Base-by-base conservation (phyloP, 2,888 invertebrate species). In the Odontothrips loti region DNA sequence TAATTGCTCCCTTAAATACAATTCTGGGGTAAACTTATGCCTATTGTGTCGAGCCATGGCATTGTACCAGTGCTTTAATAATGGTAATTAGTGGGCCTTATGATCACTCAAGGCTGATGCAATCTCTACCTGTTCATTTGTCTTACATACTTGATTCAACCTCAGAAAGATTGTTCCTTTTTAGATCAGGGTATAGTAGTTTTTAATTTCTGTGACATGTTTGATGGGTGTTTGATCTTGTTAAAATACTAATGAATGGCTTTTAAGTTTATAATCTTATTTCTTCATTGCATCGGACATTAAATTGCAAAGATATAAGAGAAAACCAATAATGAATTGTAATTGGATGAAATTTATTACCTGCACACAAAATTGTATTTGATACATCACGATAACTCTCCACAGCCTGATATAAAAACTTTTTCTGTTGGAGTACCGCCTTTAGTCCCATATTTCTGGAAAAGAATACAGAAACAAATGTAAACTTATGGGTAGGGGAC, bases 361-460 rank as follows among this genome's bases (percentile, higher is more conserved):
- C 51, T 2, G 10, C 20, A 20, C 12, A 51, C 20, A 51, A 51
- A 2, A 51, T 51, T 17, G 51, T 10, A 51, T 12, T 17, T 12
- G 51, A 81, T 34, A n/a, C 11, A 47, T 86, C 85, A 89, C 8
- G 88, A 87, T 81, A 96, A 90, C 91, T 96, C 96, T 79, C 96
- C 97, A 89, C 96, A 96, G 83, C 94, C 92, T 84, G 92, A 91
- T 85, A 97, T 94, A 8, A 90, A 90, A 81, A 96, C 91, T 89
- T 94, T 96, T 85, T 95, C 93, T 0, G 93, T 90, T 0, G 95
- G 92, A 4, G 93, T 90, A 9, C 96, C 96, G 8, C 92, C 89
- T 87, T 95, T 96, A 79, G 92, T 91, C 23, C 96, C 96, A 86
- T 92, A 95, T 85, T 92, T 92, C 88, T 88, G 84, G 81, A 86